phyloP scores from a whole-genome alignment of 2,113 vertebrate genomes.

The Cynocephalus volans region DNA sequence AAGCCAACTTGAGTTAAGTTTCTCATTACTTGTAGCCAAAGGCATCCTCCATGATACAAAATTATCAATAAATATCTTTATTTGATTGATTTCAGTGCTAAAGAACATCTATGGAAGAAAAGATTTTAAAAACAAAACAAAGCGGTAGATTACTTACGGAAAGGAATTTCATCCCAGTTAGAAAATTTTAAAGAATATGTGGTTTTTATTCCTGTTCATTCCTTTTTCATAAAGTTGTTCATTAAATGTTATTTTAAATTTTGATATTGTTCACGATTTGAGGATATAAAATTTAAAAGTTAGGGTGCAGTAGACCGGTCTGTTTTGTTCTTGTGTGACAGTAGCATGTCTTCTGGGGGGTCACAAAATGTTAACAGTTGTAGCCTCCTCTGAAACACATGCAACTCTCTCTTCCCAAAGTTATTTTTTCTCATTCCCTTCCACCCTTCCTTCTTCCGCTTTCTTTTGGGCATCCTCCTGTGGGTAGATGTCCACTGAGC shows the following conservation, averaged over 20 bases:
- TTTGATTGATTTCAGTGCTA: background rate
- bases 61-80: conserved; percentile 42
- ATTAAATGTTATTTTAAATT: conserved; percentile 2
- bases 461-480: background rate
- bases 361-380: background rate
- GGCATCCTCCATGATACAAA: background rate
- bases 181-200: background rate
- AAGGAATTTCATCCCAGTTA: conserved; percentile 47
- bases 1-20: background rate
- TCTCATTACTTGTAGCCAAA: background rate
- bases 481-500: background rate
- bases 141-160: background rate
- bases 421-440: background rate
- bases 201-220: background rate
- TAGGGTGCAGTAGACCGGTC: background rate
- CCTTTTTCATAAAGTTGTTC: background rate
- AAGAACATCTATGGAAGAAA: conserved; percentile 26
- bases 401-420: background rate
- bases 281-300: background rate
- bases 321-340: background rate
- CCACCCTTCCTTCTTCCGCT: background rate
- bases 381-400: background rate
- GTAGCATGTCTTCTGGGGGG: background rate
- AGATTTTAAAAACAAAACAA: background rate
- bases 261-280: background rate